These are phyloP conservation scores for Columba janthina DNA, from an alignment of 2,113 vertebrate species.

Conservation along the genomic window DNA sequence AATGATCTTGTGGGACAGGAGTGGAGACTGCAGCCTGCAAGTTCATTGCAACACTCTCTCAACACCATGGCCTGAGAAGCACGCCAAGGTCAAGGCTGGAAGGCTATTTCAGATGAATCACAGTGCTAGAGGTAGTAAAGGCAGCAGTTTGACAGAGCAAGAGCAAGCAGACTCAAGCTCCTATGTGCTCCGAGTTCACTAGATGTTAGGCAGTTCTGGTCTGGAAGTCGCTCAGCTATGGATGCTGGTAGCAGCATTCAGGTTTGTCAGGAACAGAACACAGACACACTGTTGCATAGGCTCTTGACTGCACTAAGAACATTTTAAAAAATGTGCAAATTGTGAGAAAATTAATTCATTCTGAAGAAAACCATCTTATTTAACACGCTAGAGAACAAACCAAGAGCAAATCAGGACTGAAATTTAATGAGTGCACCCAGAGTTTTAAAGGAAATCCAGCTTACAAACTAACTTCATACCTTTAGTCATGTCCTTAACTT, in stretches of 20 bases:
- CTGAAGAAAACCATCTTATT: not conserved
- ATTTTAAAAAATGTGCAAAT: too few relatives aligned
- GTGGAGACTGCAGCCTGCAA: not conserved
- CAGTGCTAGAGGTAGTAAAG: not conserved
- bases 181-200: not conserved
- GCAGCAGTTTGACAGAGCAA: not conserved
- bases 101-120: too few relatives aligned
- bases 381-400: not conserved
- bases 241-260: not conserved
- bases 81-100: not conserved
- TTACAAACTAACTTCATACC: not conserved
- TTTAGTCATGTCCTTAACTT: not conserved
- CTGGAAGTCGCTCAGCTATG: not conserved
- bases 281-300: fast-evolving
- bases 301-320: not conserved
- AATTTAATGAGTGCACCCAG: not conserved
- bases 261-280: not conserved
- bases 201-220: not conserved
- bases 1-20: not conserved
- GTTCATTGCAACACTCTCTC: not conserved
- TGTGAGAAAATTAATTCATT: fast-evolving
- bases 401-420: not conserved
- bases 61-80: not conserved
- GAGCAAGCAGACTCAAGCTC: not conserved
- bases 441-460: not conserved